Percentiles rank a stretch among this genome's conserved stretches.
Evolutionary conservation across 2,113 vertebrate species (phyloP).

Genomic region (Tupaia chinensis): DNA sequence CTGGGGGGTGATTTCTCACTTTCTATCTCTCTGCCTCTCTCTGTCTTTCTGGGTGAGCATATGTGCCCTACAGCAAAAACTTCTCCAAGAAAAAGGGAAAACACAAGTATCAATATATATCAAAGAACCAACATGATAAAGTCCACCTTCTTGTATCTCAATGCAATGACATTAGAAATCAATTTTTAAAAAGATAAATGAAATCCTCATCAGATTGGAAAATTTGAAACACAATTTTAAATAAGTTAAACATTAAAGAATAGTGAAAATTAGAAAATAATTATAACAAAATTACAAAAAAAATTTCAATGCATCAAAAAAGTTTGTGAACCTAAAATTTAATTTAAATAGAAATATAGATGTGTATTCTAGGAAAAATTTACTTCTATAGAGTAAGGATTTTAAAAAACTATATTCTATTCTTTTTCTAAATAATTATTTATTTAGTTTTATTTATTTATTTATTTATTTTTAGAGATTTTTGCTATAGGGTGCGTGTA

Average conservation of each 20-base stretch:
- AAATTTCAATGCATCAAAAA: neutral
- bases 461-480: no score
- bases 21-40: no score
- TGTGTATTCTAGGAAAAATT: neutral
- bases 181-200: neutral
- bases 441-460: no score
- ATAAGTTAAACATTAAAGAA: neutral
- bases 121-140: neutral
- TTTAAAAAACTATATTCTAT: neutral
- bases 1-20: no score
- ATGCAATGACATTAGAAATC: neutral
- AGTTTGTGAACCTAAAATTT: neutral
- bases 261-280: slow-evolving; percentile 46
- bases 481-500: no score
- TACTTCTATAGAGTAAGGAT: neutral
- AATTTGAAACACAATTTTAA: slow-evolving; percentile 20
- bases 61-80: no score
- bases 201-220: neutral
- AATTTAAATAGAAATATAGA: slow-evolving; percentile 34
- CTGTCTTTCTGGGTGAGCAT: no score
- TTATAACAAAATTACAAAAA: slow-evolving; percentile 29
- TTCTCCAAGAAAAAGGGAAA: neutral
- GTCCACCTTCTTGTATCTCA: neutral
- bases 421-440: no score
- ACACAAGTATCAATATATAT: neutral